A percentile compares a stretch with the other conserved stretches of the same genome.
phyloP scores from a whole-genome alignment of 2,888 invertebrate genomes.

The Sussaba pulchella region DNA sequence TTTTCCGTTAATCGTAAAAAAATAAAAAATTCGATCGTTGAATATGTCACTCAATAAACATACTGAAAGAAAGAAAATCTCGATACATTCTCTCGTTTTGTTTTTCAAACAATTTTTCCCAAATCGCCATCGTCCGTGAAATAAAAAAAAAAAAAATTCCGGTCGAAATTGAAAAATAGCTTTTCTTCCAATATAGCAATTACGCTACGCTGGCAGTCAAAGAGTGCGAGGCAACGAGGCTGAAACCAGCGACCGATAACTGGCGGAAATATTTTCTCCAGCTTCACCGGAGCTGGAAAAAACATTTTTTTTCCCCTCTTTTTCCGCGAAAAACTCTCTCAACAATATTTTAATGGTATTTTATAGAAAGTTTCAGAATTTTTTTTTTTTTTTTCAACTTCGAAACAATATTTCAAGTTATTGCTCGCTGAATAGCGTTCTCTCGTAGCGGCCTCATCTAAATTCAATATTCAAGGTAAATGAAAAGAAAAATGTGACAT shows the following conservation, averaged over 20 bases:
- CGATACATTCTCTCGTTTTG: too few relatives aligned
- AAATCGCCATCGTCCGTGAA: too few relatives aligned
- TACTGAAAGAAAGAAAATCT: too few relatives aligned
- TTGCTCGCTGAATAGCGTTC: background rate
- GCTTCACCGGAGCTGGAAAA: background rate
- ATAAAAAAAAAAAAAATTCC: too few relatives aligned
- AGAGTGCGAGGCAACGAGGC: background rate
- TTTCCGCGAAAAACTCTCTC: background rate
- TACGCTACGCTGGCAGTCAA: background rate
- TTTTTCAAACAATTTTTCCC: too few relatives aligned
- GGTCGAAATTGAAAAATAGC: too few relatives aligned
- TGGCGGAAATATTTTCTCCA: background rate
- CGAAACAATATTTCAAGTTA: slow-evolving; percentile 5
- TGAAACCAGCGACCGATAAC: background rate
- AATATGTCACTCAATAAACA: too few relatives aligned
- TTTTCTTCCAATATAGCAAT: too few relatives aligned
- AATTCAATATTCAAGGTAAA: background rate
- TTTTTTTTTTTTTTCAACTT: background rate
- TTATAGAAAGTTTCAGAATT: background rate
- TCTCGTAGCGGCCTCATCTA: background rate
- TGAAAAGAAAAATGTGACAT: background rate
- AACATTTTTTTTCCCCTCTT: too few relatives aligned
- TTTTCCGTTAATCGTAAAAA: too few relatives aligned
- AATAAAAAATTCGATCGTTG: too few relatives aligned
- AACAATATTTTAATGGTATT: slow-evolving; percentile 2